Base-by-base conservation (phyloP, 2,888 invertebrate genomes). In the Sinopyrophorus schimmeli region DNA sequence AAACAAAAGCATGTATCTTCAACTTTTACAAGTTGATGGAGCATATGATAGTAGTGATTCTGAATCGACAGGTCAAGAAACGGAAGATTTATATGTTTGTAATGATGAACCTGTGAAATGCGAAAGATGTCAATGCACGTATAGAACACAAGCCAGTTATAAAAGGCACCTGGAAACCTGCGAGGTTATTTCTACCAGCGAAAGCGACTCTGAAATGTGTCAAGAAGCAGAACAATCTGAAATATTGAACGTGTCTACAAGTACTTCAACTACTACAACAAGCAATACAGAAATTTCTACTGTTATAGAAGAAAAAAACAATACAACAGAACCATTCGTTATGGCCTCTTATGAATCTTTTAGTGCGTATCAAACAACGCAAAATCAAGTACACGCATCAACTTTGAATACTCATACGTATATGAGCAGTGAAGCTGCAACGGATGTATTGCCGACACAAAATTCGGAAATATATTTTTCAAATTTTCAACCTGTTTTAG, bases 121-220 rank as follows among this genome's bases (percentile, higher is more conserved):
- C 71, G 84, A 87, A 59, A 82, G 89, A 54, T 95, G 94, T 67
- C 89, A 89, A 62, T 87, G 92, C 65, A 90, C 90, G 1, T 92
- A 91, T 65, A 78, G 91, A 62, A 90, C 89, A 34, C 84, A 84
- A 54, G 85, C 86, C 49, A 90, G 90, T 40, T 92, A 86, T 64
- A 86, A 89, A 62, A 78, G 89, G 28, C 92, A 92, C 67, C 74
- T 91, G 50, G 78, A 81, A 5, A 82, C 80, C 14, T 92, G 92
- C 66, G 89, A 89, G 61, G 82, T 85, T 67, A 82, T 89, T 73
- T 82, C 84, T 14, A 86, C 86, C 0, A 89, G 88, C 66, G 90
- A 91, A 70, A 89, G 89, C 65, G 90, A 90, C 64, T 87, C 88
- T 15, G 89, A 89, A 31, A 6, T 44, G 14, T n/a, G 26, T 15